Evolutionary conservation across 2,888 invertebrate species (phyloP).

Genomic region (Aspidiotus rigidus): DNA sequence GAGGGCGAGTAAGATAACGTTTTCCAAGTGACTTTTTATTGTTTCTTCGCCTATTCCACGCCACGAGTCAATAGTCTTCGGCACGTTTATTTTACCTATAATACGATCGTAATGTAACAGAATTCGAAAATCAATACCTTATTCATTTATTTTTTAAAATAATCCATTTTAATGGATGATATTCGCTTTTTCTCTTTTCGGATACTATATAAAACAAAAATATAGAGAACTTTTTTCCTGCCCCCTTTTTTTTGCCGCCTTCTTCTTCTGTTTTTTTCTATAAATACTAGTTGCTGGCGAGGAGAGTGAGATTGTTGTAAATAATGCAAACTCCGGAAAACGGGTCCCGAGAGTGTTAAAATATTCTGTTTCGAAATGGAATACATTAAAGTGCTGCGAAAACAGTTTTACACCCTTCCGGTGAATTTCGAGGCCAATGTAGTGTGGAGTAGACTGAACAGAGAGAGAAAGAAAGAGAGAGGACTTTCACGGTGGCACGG

Average conservation of each 20-base stretch:
- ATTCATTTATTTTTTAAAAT: conserved; percentile 4
- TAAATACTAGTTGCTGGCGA: background rate
- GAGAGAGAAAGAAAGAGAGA: background rate
- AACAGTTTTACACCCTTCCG: conserved; percentile 15
- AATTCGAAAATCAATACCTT: background rate
- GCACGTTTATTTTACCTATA: too few species aligned
- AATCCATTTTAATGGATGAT: background rate
- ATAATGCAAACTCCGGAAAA: conserved; percentile 33
- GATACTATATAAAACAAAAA: background rate
- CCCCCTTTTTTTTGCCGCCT: background rate
- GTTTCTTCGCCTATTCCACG: too few species aligned
- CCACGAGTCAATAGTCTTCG: too few species aligned
- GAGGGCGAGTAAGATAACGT: too few species aligned
- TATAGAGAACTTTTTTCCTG: background rate
- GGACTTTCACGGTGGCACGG: background rate
- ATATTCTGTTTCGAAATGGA: conserved; percentile 32
- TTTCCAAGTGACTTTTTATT: too few species aligned
- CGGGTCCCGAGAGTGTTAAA: conserved; percentile 34
- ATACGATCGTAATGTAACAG: too few species aligned
- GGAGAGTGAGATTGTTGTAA: conserved; percentile 32
- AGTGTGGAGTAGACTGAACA: too few species aligned
- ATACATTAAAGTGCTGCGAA: conserved; percentile 30
- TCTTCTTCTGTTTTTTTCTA: background rate
- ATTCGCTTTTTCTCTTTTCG: background rate
- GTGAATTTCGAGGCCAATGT: conserved; percentile 12